Evolutionary conservation across 2,888 invertebrate species (phyloP), one percentile per base, ranked within the genome.

Genomic region (Argyra leucocephala): DNA sequence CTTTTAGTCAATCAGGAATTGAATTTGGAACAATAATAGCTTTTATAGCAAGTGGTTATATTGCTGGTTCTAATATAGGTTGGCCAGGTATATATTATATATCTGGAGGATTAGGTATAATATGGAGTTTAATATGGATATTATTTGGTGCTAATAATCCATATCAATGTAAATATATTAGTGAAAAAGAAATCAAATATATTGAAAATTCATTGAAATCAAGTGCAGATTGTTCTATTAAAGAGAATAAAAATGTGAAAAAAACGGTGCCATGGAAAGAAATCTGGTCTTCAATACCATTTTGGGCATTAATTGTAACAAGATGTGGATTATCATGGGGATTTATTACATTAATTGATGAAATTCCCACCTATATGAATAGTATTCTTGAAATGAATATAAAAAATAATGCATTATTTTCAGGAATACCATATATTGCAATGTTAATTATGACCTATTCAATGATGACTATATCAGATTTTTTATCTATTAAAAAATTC

Each of bases 301-400:
- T 87, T 75, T 84, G 83, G 83, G 67, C 69, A 0, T 81, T 92
- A 5, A 75, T 84, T 9, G 75, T 86, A 0, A 84, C 83, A 0
- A 86, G 88, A 71, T 82, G 84, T 66, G 83, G 85, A 0, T 85
- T 87, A 68, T 85, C 86, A 68, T 90, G 88, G 88, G 89, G 88
- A 1, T 87, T 85, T 72, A 87, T 86, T 81, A 88, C 86, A 0
- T 76, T 90, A 1, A 81, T 88, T 71, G 86, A 87, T 0, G 84
- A 88, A 75, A 67, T 73, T 67, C 88, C 89, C 0, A 82, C 84
- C 0, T 89, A 88, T 72, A 82, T 89, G 80, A 83, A 83, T 65
- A 80, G 82, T 63, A 83, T 87, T 0, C 77, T 88, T 0, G 78
- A 81, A n/a, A 84, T 85, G 68, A 78, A 88, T 59, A 84, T 88